Conservation (phyloP, 2,113 vertebrate species). For the Apaloderma vittatum region DNA sequence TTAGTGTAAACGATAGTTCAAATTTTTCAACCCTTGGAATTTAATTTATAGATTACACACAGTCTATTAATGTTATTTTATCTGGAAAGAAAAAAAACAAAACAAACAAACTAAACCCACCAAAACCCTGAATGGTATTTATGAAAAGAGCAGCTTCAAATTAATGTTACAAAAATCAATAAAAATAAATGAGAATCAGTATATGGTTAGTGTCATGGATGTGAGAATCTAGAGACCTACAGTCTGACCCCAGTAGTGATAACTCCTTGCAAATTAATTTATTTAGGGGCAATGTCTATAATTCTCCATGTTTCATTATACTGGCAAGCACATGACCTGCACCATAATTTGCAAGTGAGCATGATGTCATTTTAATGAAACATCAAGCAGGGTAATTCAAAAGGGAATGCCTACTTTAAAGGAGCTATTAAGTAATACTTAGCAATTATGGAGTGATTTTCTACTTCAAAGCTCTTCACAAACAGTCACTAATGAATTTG, state of each 20-base stretch:
- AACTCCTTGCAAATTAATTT: conserved; percentile 46
- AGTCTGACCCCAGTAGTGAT: not conserved
- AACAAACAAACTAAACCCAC: too few species aligned
- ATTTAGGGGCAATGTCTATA: not conserved
- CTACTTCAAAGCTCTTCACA: conserved; percentile 61
- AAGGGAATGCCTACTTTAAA: conserved; percentile 49
- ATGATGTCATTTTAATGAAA: conserved; percentile 70
- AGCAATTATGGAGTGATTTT: conserved; percentile 64
- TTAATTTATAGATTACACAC: not conserved
- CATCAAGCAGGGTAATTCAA: conserved; percentile 51
- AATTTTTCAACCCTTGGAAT: not conserved
- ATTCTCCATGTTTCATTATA: conserved; percentile 50
- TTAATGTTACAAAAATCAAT: not conserved
- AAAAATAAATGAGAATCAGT: not conserved
- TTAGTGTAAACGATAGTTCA: not conserved
- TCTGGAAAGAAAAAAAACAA: not conserved
- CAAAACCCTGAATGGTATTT: not conserved
- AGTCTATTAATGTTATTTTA: not conserved
- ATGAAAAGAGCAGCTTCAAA: not conserved
- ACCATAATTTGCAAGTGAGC: conserved; percentile 47
- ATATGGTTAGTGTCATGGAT: not conserved
- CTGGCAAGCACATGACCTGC: conserved; percentile 19
- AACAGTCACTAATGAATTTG: conserved; percentile 59
- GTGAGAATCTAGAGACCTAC: not conserved
- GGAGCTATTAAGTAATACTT: conserved; percentile 64